Base-by-base conservation (phyloP, 2,888 invertebrate species). In the Tiliacea aurago region DNA sequence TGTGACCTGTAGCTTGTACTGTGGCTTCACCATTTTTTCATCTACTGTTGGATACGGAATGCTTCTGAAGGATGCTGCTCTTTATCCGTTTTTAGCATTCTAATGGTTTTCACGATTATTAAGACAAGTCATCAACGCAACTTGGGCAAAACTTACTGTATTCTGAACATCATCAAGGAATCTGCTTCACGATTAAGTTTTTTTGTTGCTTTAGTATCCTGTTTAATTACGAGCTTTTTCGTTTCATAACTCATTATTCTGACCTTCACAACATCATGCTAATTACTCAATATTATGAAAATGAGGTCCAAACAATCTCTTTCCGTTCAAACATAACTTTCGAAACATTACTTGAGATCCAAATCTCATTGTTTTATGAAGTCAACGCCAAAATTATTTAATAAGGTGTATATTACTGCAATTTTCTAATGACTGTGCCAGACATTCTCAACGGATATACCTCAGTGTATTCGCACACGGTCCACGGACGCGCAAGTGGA, bases 271-370 rank as follows among this genome's bases (percentile, higher is more conserved):
- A 20, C 10, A 20, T 76, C 15, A 58, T 70, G 53, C 53, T 63
- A 55, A 43, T 78, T 5, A 23, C 18, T 64, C 4, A 51, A 6
- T 67, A n/a, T 33, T 63, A 33, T n/a, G 18, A 41, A 69, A 75
- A 75, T 66, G 43, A 28, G 7, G 43, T 63, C 47, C 33, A 61
- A 58, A 43, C 65, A 65, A 76, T 70, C 62, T 59, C 47, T 67
- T 76, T 51, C 41, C 63, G 20, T 55, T 33, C 45, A 33, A 62
- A 58, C 7, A 56, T 58, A 28, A 59, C 70, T 67, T 80, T 80
- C 49, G 58, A 76, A 79, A 70, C 65, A 23, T 47, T 28, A 56
- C 64, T 59, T 68, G 81, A 33, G 67, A 68, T 71, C 45, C 7
- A 49, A 68, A 65, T 65, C 56, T 56, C 28, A 76, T 70, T 68